Evolutionary conservation across 2,113 vertebrate species (phyloP).

Genomic region (zebrafish (Danio rerio)): GRCz12tu NC_133176.1:5611001-5611500

Average conservation of each 20-base stretch:
- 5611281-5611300: conserved; percentile 57
- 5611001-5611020: too few species aligned
- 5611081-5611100: too few species aligned
- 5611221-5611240: too few species aligned
- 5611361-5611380: conserved; percentile 48
- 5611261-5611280: not conserved
- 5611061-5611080: too few species aligned
- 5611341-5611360: conserved; percentile 53
- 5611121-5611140: too few species aligned
- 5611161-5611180: too few species aligned
- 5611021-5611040: too few species aligned
- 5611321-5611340: conserved; percentile 63
- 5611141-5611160: too few species aligned
- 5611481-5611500: conserved; percentile 66
- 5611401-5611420: conserved; percentile 41
- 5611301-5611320: conserved; percentile 69
- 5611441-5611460: conserved; percentile 68
- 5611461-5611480: conserved; percentile 64
- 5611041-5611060: too few species aligned
- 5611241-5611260: not conserved
- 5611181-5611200: too few species aligned
- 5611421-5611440: conserved; percentile 63
- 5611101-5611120: too few species aligned
- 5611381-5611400: conserved; percentile 47
- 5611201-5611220: too few species aligned